Base-by-base conservation (phyloP, 1,140 invertebrate genomes). In the Neodiprion virginianus region DNA sequence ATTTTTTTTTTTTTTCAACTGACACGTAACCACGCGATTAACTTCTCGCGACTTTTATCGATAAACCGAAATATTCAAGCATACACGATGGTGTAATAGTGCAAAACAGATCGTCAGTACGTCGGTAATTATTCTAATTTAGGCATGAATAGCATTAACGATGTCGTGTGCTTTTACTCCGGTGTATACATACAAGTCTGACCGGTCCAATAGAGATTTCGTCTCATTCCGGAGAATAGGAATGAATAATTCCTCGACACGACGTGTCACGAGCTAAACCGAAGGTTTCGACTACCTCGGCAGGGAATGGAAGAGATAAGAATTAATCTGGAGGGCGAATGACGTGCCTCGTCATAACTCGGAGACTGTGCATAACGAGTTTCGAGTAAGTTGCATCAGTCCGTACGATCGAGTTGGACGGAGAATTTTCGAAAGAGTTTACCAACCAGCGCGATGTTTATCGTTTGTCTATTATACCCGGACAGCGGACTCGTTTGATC, bases 281-380 rank as follows among this genome's bases (percentile, higher is more conserved):
- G 76, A 77, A 74, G 48, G 70, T 72, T 48, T 76, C 73, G 11
- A 48, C 66, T 61, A 14, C 74, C 23, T 76, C 71, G 70, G 71
- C 71, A 69, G 76, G 72, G 72, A n/a, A 69, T 76, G 76, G 50
- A 74, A 72, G 69, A 68, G 73, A 75, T 48, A 17, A 28, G 17
- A 66, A 48, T 48, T 50, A 8, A 28, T 48, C 68, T 47, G 67
- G 28, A 40, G 2, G 28, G 1, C 28, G 28, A 40, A 40, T 5
- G 28, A 40, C 28, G 28, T 40, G 28, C 5, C 28, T 40, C 28
- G 28, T 40, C 28, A 40, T 40, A 40, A 40, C 28, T 40, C 28
- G 28, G 28, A 40, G 28, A 40, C 2, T 40, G 28, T 40, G 28
- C 28, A 40, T 40, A 40, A 40, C 28, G 28, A 40, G 28, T 40